Evolutionary conservation across 2,113 vertebrate species (phyloP).

Genomic region (Gymnogyps californianus): DNA sequence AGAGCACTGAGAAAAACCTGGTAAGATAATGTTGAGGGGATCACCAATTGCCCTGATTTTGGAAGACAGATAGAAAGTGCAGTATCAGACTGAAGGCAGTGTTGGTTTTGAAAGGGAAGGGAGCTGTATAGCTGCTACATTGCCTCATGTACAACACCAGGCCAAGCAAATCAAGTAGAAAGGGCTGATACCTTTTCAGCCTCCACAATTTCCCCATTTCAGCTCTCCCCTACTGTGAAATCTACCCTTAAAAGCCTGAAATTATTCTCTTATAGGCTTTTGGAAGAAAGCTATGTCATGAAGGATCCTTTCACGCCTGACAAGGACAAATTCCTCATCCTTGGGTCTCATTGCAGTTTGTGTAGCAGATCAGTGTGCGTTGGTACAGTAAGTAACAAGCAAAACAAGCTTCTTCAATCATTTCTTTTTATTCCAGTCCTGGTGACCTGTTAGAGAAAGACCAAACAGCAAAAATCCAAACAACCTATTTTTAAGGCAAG

Average conservation of each 20-base stretch:
- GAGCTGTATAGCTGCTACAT: neutral
- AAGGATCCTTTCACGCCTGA: conserved; percentile 85
- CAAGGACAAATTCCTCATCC: conserved; percentile 81
- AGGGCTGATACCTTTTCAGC: neutral
- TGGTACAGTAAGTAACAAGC: conserved; percentile 73
- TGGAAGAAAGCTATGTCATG: conserved; percentile 86
- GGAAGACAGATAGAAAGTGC: neutral
- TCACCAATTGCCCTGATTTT: neutral
- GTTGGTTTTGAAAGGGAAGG: neutral
- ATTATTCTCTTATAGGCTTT: conserved; percentile 67
- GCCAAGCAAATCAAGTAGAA: neutral
- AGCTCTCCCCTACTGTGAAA: neutral
- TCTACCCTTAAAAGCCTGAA: neutral
- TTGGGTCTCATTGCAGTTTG: conserved; percentile 80
- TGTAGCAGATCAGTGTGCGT: conserved; percentile 81
- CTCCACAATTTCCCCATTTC: neutral
- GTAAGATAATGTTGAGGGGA: neutral
- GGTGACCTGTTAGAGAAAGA: neutral
- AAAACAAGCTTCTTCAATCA: neutral
- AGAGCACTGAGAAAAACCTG: neutral
- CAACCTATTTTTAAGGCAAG: neutral
- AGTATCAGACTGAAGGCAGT: neutral
- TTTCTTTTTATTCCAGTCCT: neutral
- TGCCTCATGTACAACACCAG: neutral
- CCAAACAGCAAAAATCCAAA: neutral